phyloP scores from a whole-genome alignment of 2,113 vertebrate species.

The Hippocampus zosterae region DNA sequence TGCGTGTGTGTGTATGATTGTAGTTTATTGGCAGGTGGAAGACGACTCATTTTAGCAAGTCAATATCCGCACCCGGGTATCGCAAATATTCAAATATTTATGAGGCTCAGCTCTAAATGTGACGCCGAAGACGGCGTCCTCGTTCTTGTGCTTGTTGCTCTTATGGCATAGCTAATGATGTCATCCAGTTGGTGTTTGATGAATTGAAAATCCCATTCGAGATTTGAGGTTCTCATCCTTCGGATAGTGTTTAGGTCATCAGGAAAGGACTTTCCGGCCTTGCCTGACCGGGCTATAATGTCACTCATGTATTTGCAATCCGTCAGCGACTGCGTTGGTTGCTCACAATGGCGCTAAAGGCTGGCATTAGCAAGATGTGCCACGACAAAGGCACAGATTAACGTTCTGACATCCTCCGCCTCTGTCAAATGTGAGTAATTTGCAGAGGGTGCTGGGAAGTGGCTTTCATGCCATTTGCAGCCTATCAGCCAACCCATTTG shows the following conservation, averaged over 20 bases:
- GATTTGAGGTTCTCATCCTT: too few species aligned
- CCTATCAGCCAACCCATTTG: constrained; percentile 54
- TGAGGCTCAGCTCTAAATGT: constrained; percentile 5
- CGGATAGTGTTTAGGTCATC: not conserved
- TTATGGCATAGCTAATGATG: not conserved
- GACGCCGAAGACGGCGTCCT: not conserved
- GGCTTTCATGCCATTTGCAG: constrained; percentile 48
- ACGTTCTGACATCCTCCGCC: constrained; percentile 56
- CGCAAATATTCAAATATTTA: constrained; percentile 48
- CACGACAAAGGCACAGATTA: constrained; percentile 58
- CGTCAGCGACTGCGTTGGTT: constrained; percentile 33
- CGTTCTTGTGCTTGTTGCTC: not conserved
- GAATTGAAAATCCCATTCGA: too few species aligned
- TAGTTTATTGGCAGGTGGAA: constrained; percentile 49
- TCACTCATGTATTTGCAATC: constrained; percentile 20
- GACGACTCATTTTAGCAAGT: constrained; percentile 51
- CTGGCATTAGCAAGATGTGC: constrained; percentile 50
- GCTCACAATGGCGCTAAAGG: constrained; percentile 54
- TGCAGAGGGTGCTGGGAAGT: constrained; percentile 24
- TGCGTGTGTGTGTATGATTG: constrained; percentile 9
- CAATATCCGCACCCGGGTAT: constrained; percentile 38
- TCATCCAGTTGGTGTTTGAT: too few species aligned
- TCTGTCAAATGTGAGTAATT: constrained; percentile 63
- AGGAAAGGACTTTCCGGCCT: not conserved
- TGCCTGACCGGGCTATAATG: not conserved